Conservation (phyloP, 2,888 invertebrate genomes). For the Malthinus flaveolus region DNA sequence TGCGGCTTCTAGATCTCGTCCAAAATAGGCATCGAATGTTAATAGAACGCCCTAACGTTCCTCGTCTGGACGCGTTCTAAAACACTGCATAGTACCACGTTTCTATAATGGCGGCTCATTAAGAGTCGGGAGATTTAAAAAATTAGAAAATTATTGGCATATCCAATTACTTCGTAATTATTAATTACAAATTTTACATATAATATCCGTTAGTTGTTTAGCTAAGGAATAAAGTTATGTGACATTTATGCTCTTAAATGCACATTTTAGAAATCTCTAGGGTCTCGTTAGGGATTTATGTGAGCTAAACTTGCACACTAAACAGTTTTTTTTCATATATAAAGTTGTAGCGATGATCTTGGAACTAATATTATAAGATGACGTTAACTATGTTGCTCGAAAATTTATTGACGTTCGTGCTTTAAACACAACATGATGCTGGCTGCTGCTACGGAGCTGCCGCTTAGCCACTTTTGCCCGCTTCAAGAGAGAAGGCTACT, state of each 20-base stretch:
- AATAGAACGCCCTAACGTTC: too few relatives aligned
- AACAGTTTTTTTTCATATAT: conserved; percentile 24
- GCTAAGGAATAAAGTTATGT: conserved; percentile 10
- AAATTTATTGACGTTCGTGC: conserved; percentile 23
- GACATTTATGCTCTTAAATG: conserved; percentile 20
- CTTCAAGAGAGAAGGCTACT: too few relatives aligned
- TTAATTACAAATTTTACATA: too few relatives aligned
- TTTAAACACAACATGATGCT: conserved; percentile 16
- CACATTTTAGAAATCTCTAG: conserved; percentile 24
- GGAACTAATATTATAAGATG: conserved; percentile 28
- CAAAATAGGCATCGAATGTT: too few relatives aligned
- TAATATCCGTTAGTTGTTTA: not conserved
- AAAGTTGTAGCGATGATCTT: conserved; percentile 25
- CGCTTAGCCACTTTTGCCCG: too few relatives aligned
- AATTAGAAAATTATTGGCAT: too few relatives aligned
- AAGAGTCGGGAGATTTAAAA: too few relatives aligned
- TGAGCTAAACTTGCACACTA: conserved; percentile 24
- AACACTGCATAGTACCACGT: too few relatives aligned
- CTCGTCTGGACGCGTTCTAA: too few relatives aligned
- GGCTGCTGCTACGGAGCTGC: not conserved
- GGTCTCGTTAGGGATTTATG: conserved; percentile 24
- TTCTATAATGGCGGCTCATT: too few relatives aligned
- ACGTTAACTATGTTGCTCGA: conserved; percentile 25
- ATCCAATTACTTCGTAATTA: too few relatives aligned
- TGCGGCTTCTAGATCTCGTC: too few relatives aligned